Evolutionary conservation across 1,140 invertebrate species (phyloP), one percentile per base, ranked within the genome.

Genomic region (Calycopis cecrops): DNA sequence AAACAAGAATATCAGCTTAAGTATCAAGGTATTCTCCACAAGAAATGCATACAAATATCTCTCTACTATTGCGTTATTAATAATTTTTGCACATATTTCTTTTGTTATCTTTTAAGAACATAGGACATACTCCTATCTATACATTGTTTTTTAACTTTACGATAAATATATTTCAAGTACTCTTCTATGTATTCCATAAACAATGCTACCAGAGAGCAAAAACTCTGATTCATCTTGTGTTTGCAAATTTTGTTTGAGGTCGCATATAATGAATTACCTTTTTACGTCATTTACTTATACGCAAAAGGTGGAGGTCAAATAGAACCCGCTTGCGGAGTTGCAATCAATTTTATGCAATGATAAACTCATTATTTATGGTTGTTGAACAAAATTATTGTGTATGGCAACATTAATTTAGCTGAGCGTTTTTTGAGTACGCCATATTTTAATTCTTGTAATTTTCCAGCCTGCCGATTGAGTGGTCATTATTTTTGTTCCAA

Each of bases 331-430:
- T 37, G 40, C 21, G 40, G 9, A 44, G 9, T 44, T 34, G 52
- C 52, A 53, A 53, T 53, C 52, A 53, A 42, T 47, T 44, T 53
- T 44, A 44, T 54, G 40, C 52, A 54, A 54, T 54, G 40, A 54
- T 54, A 54, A 54, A 54, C 52, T 34, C 38, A 40, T 53, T 53
- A 53, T 42, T 53, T 42, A 42, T 34, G 40, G 40, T 54, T 33
- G 42, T 54, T 33, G 40, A 54, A 17, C 42, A 42, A 17, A 51
- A 51, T 54, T 54, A 14, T 34, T 47, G 38, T 54, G 40, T 14
- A 44, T 16, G 10, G 14, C 17, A 16, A 16, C 40, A 44, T 44
- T 44, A 16, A 44, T 44, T 44, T 44, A 4, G 40, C 16, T 9
- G 14, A 9, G 40, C 6, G 6, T 28, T 44, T 44, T 44, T 44